phyloP scores from a whole-genome alignment of 1,140 invertebrate genomes.

The Gyrodactylus salaris region DNA sequence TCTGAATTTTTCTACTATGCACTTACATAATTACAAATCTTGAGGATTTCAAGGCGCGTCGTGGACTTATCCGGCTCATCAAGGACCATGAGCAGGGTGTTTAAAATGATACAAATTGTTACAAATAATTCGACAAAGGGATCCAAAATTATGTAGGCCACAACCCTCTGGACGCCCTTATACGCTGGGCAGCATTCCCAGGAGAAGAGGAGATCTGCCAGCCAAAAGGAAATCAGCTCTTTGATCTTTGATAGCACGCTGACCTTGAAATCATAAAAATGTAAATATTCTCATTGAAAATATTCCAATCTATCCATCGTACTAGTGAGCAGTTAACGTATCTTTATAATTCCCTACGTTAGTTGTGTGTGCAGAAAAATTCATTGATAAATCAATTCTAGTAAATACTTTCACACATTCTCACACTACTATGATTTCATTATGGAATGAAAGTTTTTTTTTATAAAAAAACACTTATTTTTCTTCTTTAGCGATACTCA shows the following conservation, averaged over 20 bases:
- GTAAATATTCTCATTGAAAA: too few species aligned
- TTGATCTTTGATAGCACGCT: background rate
- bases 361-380: too few species aligned
- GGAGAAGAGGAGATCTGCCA: conserved; percentile 60
- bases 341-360: too few species aligned
- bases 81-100: conserved; percentile 83
- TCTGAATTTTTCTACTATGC: conserved; percentile 8
- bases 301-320: too few species aligned
- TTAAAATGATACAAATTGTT: conserved; percentile 79
- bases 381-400: too few species aligned
- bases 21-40: conserved; percentile 71
- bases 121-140: conserved; percentile 90
- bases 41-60: conserved; percentile 32
- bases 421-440: too few species aligned
- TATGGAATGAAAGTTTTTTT: too few species aligned
- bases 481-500: too few species aligned
- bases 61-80: conserved; percentile 56
- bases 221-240: conserved; percentile 12
- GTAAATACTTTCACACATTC: too few species aligned
- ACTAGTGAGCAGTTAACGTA: too few species aligned
- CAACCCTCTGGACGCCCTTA: conserved; percentile 52
- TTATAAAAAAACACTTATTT: too few species aligned
- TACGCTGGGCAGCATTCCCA: conserved; percentile 78
- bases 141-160: conserved; percentile 68
- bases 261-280: too few species aligned